Evolutionary conservation across 1,140 invertebrate genomes (phyloP), one percentile per base, ranked within the genome.

Genomic region (Tenebrio molitor): DNA sequence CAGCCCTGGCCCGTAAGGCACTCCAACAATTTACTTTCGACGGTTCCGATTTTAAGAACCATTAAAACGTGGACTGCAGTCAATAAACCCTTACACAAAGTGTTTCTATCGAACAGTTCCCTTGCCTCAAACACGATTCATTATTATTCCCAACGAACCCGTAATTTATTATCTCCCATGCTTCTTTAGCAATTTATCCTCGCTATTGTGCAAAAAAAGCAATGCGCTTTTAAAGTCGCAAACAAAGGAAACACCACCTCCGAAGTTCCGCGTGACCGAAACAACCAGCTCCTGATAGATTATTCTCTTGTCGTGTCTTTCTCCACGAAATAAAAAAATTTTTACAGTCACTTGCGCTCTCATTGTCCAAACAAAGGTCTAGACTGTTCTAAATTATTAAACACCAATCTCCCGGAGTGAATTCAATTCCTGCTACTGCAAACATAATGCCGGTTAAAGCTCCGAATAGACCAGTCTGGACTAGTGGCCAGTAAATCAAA

Each of bases 341-440:
- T 33, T 5, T 33, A 4, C 10, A 33, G 29, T 33, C 29, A 33
- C 29, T 33, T 33, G n/a, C n/a, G n/a, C n/a, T n/a, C n/a, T 33
- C 29, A 33, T 33, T 10, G 29, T 33, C 29, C 10, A 33, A 33
- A 33, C 64, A 5, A 67, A 42, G 17, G 64, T 39, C 64, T 67
- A 67, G 39, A 67, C 64, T 14, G 39, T 44, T 21, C 25, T 5
- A 67, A 67, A 36, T 67, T n/a, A n/a, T 67, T 67, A 67, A 67
- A 67, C 42, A 42, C 17, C 64, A 67, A 67, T 44, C 64, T 67
- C 36, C 16, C 14, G 16, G 12, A 36, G 36, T 12, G 39, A 15
- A 10, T 33, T 33, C 29, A 10, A 33, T 33, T 33, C 29, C 29
- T 33, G 29, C 4, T 33, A 33, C 29, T 33, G 29, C 29, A 4